A percentile compares a stretch with the other conserved stretches of the same genome.
These are phyloP conservation scores for Caretta caretta DNA, from an alignment of 2,113 vertebrate genomes.

Conservation along the genomic window DNA sequence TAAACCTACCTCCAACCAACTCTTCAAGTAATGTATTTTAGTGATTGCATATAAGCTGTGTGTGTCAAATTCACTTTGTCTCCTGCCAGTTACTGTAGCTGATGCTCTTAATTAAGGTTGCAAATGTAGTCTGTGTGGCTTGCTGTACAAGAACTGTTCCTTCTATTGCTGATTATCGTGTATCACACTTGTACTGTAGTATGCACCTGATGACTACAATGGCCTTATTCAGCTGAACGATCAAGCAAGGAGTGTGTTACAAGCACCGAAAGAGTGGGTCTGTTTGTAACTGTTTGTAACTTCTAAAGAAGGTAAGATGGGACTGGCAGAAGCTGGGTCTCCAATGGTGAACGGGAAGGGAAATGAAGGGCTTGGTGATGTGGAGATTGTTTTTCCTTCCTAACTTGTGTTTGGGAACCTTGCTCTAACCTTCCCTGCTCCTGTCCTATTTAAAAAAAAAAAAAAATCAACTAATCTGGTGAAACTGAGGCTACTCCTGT, in stretches of 20 bases:
- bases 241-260: slow-evolving; percentile 94
- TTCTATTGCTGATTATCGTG: slow-evolving; percentile 75
- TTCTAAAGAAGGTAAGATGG: slow-evolving; percentile 75
- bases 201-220: slow-evolving; percentile 95
- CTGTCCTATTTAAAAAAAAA: not conserved
- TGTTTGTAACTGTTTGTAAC: slow-evolving; percentile 91
- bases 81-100: slow-evolving; percentile 60
- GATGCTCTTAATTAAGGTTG: slow-evolving; percentile 20
- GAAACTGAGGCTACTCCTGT: not conserved
- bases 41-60: not conserved
- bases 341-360: slow-evolving; percentile 39
- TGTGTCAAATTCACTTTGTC: slow-evolving; percentile 32
- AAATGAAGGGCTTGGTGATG: slow-evolving; percentile 34
- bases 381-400: not conserved
- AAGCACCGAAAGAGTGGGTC: slow-evolving; percentile 98
- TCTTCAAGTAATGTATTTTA: not conserved
- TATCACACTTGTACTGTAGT: slow-evolving; percentile 89
- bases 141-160: slow-evolving; percentile 50
- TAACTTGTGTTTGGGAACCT: not conserved
- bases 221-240: slow-evolving; percentile 93
- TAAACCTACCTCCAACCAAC: not conserved
- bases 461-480: slow-evolving; percentile 44
- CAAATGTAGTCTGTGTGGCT: slow-evolving; percentile 54
- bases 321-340: not conserved
- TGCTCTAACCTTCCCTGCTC: slow-evolving; percentile 41